Percentiles rank a stretch among this genome's conserved stretches.
Conservation (phyloP, 2,888 invertebrate genomes). For the Cryptus viduatorius region DNA sequence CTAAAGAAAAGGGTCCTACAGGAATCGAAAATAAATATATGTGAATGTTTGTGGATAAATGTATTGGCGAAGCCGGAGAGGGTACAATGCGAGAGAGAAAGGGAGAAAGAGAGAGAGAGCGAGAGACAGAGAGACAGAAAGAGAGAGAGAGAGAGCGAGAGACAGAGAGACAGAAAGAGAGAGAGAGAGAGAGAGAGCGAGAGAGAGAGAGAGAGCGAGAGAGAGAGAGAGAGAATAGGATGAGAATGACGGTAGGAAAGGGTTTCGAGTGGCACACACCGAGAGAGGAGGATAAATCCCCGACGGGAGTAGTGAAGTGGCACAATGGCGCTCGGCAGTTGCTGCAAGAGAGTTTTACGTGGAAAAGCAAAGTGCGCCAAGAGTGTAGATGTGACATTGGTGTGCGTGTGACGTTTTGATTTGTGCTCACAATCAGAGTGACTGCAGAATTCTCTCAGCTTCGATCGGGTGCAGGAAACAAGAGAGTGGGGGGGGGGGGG, state of each 20-base stretch:
- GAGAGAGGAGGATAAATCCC: conserved; percentile 55
- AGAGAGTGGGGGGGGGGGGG: conserved; percentile 5
- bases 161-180: conserved; percentile 28
- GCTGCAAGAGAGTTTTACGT: conserved; percentile 56
- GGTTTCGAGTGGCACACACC: conserved; percentile 51
- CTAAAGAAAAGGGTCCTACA: neutral
- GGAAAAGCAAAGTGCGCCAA: conserved; percentile 55
- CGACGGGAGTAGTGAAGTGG: conserved; percentile 61
- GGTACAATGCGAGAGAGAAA: conserved; percentile 54
- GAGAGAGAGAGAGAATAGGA: conserved; percentile 41
- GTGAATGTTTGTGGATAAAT: conserved; percentile 39
- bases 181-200: conserved; percentile 34
- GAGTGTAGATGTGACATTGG: conserved; percentile 19
- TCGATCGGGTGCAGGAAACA: conserved; percentile 46
- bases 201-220: conserved; percentile 34
- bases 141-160: conserved; percentile 31
- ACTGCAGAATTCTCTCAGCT: conserved; percentile 50
- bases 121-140: conserved; percentile 29
- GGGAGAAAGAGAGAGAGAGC: conserved; percentile 20
- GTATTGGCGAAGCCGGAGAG: conserved; percentile 42
- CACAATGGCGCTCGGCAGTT: conserved; percentile 58
- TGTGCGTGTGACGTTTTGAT: conserved; percentile 64
- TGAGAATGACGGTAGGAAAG: conserved; percentile 55
- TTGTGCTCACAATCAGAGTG: conserved; percentile 65
- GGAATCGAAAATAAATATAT: conserved; percentile 20